A percentile compares a stretch with the other conserved stretches of the same genome.
phyloP scores from a whole-genome alignment of 2,888 invertebrate genomes.

The Parelbella ahira region DNA sequence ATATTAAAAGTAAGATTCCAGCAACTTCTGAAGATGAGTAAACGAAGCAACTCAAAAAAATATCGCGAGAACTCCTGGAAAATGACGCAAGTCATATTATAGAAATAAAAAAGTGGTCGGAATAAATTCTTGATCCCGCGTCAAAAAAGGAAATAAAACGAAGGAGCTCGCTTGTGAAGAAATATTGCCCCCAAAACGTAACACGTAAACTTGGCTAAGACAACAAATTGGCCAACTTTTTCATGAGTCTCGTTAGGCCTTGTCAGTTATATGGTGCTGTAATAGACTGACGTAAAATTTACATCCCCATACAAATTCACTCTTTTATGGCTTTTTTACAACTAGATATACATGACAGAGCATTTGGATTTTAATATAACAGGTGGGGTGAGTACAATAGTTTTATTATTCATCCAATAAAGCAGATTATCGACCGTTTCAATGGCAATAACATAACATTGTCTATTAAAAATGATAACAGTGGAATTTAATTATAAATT shows the following conservation, averaged over 20 bases:
- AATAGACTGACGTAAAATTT: slow-evolving; percentile 22
- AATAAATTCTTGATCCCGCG: slow-evolving; percentile 14
- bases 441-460: too few species aligned
- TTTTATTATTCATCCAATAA: too few species aligned
- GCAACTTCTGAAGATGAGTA: too few species aligned
- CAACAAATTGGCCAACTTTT: slow-evolving; percentile 25
- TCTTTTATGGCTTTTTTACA: slow-evolving; percentile 17
- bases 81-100: too few species aligned
- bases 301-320: slow-evolving; percentile 21
- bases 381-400: too few species aligned
- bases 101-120: slow-evolving; percentile 2
- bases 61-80: too few species aligned
- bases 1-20: too few species aligned
- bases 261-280: slow-evolving; percentile 21
- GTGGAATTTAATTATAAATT: too few species aligned
- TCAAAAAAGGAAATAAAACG: slow-evolving; percentile 11
- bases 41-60: too few species aligned
- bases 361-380: slow-evolving; percentile 5
- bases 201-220: slow-evolving; percentile 20
- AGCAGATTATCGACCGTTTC: too few species aligned
- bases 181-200: slow-evolving; percentile 16
- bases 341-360: background rate
- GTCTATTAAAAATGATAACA: too few species aligned
- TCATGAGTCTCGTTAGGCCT: slow-evolving; percentile 23
- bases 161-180: slow-evolving; percentile 1